Conservation (phyloP, 2,888 invertebrate genomes). For the Danaus chrysippus region DNA sequence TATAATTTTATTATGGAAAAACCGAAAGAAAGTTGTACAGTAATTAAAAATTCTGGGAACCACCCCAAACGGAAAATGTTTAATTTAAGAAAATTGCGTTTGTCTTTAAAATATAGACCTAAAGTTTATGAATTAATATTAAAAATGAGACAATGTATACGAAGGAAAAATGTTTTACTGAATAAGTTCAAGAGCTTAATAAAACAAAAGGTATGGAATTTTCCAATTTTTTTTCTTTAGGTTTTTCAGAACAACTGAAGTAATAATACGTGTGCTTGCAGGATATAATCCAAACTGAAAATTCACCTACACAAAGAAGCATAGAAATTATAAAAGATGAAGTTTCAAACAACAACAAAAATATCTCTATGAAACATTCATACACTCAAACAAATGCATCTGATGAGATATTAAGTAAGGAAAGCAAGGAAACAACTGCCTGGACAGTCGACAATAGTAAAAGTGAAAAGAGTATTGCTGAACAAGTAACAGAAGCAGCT, state of each 20-base stretch:
- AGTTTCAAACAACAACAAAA: neutral
- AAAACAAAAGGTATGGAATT: constrained; percentile 62
- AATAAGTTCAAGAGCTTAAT: constrained; percentile 79
- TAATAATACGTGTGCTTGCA: no score
- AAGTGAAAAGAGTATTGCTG: constrained; percentile 78
- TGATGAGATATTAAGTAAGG: constrained; percentile 19
- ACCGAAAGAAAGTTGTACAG: neutral
- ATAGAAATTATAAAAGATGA: constrained; percentile 2
- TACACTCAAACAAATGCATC: constrained; percentile 43
- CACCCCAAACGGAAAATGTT: constrained; percentile 27
- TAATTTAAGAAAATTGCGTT: constrained; percentile 46
- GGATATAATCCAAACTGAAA: neutral
- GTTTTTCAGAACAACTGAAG: neutral
- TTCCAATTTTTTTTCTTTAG: constrained; percentile 10
- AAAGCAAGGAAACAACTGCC: constrained; percentile 33
- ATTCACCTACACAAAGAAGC: constrained; percentile 2
- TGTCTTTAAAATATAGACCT: constrained; percentile 77
- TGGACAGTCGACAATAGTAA: constrained; percentile 49
- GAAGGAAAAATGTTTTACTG: constrained; percentile 78
- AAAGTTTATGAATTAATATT: constrained; percentile 78
- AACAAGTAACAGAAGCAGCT: constrained; percentile 88
- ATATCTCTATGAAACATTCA: constrained; percentile 25
- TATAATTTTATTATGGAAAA: constrained; percentile 13
- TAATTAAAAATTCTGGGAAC: constrained; percentile 1
- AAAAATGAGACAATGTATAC: constrained; percentile 77